phyloP scores from a whole-genome alignment of 2,888 invertebrate genomes.

The Cyrtodaria siliqua region DNA sequence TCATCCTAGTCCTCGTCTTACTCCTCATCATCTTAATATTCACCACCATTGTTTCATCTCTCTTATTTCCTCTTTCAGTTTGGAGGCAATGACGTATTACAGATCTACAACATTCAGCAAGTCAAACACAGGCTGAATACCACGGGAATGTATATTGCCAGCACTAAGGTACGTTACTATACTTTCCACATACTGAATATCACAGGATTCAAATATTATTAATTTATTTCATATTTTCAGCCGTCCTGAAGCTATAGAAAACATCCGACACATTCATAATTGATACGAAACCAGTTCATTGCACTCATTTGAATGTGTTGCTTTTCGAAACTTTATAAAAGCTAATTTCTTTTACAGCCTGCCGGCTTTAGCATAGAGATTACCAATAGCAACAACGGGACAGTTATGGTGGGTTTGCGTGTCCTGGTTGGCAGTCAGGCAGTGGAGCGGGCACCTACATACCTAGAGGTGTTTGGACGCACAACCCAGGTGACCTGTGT shows the following conservation, averaged over 20 bases:
- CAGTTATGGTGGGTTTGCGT: slow-evolving; percentile 94
- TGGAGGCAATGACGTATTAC: slow-evolving; percentile 97
- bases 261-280: too few species aligned
- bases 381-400: slow-evolving; percentile 93
- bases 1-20: too few species aligned
- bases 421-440: slow-evolving; percentile 95
- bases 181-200: too few species aligned
- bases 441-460: slow-evolving; percentile 91
- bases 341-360: slow-evolving; percentile 87
- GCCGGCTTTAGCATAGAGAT: slow-evolving; percentile 96
- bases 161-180: slow-evolving; percentile 89
- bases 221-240: too few species aligned
- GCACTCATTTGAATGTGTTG: too few species aligned
- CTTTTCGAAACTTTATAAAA: too few species aligned
- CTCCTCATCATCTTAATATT: too few species aligned
- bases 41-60: too few species aligned
- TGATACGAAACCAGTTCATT: too few species aligned
- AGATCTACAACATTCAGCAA: slow-evolving; percentile 97
- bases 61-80: slow-evolving; percentile 88
- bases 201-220: too few species aligned
- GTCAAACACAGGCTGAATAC: slow-evolving; percentile 96
- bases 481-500: slow-evolving; percentile 74
- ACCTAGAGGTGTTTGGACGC: slow-evolving; percentile 85
- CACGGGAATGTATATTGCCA: slow-evolving; percentile 95
- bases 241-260: too few species aligned